Evolutionary conservation across 2,888 invertebrate species (phyloP).

Genomic region (Xanthostigma xanthostigma): DNA sequence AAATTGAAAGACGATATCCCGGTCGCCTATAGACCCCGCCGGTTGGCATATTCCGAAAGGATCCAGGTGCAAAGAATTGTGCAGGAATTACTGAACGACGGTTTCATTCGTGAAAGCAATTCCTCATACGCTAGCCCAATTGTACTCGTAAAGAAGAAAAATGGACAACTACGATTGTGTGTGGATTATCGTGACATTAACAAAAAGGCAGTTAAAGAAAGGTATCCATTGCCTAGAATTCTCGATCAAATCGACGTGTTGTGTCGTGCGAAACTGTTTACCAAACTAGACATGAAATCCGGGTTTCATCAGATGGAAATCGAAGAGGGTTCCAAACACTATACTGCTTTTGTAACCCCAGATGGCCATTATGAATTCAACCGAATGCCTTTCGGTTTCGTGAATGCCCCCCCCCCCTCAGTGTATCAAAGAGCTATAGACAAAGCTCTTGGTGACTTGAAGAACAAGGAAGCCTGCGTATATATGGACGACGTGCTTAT

Average conservation of each 20-base stretch:
- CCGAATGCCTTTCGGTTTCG: too few relatives aligned
- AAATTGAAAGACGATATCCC: constrained; percentile 8
- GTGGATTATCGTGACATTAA: constrained; percentile 14
- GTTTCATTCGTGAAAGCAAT: constrained; percentile 13
- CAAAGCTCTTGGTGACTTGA: too few relatives aligned
- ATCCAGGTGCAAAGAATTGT: constrained; percentile 12
- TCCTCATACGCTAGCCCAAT: constrained; percentile 15
- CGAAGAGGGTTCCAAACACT: too few relatives aligned
- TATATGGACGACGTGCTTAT: too few relatives aligned
- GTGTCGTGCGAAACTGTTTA: neutral
- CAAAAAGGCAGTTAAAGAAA: constrained; percentile 11
- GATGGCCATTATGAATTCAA: too few relatives aligned
- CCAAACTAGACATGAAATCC: too few relatives aligned
- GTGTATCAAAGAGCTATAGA: too few relatives aligned
- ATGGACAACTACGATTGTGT: constrained; percentile 12
- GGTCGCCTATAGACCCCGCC: constrained; percentile 11
- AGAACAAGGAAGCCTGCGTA: too few relatives aligned
- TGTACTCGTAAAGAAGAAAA: constrained; percentile 15
- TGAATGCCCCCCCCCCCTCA: too few relatives aligned
- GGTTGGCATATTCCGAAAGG: constrained; percentile 12
- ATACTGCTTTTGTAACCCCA: too few relatives aligned
- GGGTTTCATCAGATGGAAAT: too few relatives aligned
- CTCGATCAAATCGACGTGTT: constrained; percentile 4
- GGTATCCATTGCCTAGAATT: constrained; percentile 13
- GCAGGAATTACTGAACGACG: constrained; percentile 11